Conservation (phyloP, 2,113 vertebrate species). For the Origma solitaria region DNA sequence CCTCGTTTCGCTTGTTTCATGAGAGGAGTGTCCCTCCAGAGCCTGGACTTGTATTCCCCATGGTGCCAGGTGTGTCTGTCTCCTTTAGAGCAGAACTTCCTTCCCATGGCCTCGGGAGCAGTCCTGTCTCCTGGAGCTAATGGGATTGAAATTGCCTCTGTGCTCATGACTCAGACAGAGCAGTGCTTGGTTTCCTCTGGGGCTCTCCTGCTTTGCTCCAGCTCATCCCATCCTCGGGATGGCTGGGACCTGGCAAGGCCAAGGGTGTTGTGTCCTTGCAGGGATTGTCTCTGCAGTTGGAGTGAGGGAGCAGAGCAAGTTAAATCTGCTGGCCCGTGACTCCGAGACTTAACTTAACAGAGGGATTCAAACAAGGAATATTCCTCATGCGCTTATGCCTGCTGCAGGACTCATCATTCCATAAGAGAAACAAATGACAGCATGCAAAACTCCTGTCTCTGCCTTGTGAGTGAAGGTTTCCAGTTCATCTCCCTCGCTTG, state of each 20-base stretch:
- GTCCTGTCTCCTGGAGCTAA: background rate
- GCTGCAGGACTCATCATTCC: background rate
- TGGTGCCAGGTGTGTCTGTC: background rate
- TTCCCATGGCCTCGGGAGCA: background rate
- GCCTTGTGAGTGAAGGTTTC: background rate
- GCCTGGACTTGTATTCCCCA: background rate
- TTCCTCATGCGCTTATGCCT: background rate
- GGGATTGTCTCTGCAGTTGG: background rate
- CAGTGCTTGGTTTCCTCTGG: rapidly evolving
- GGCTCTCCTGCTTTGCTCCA: background rate
- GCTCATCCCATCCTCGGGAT: background rate
- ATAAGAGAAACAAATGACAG: background rate
- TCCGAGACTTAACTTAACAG: background rate
- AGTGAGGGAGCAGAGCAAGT: background rate
- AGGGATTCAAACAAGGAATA: background rate
- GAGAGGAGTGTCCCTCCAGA: background rate
- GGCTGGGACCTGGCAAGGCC: background rate
- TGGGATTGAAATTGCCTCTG: background rate
- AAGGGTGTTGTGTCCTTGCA: background rate
- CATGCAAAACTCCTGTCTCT: rapidly evolving
- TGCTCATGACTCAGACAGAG: background rate
- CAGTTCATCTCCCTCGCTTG: background rate
- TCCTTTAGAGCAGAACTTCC: background rate
- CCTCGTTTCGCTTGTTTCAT: rapidly evolving
- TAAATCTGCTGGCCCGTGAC: background rate